Conservation (phyloP, 64 coral and sea anemone genomes). For the Porites australiensis region DNA sequence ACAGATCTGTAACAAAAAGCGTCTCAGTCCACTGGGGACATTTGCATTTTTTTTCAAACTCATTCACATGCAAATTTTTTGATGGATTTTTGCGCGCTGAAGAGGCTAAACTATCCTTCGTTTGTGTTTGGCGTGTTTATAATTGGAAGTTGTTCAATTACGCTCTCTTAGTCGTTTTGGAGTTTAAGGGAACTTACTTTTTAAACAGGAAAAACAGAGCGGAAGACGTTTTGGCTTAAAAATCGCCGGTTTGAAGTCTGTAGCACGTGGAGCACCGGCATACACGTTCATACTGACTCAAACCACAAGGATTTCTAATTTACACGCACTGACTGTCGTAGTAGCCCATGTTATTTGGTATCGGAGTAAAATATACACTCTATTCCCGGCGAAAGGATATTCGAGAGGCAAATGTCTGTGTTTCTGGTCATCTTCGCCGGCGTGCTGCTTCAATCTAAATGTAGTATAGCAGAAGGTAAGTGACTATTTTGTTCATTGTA, state of each 20-base stretch:
- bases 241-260: not conserved
- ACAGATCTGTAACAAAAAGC: not conserved
- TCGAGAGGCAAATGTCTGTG: slow-evolving; percentile 15
- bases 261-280: slow-evolving; percentile 16
- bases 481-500: not conserved
- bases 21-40: not conserved
- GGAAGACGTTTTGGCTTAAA: not conserved
- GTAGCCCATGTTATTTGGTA: not conserved
- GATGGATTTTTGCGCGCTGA: not conserved
- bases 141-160: not conserved
- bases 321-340: not conserved
- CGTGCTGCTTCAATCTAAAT: not conserved
- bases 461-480: not conserved
- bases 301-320: not conserved
- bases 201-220: too few species aligned
- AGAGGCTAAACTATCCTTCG: too few species aligned
- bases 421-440: slow-evolving; percentile 3
- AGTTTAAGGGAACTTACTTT: too few species aligned
- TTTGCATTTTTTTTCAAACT: slow-evolving; percentile 3
- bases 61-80: slow-evolving; percentile 30
- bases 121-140: not conserved
- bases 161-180: too few species aligned
- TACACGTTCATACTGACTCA: too few species aligned
- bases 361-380: not conserved
- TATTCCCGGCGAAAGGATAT: not conserved